Percentiles rank a stretch among this genome's conserved stretches.
Conservation (phyloP, 2,888 invertebrate genomes). For the Phragmatobia fuliginosa region DNA sequence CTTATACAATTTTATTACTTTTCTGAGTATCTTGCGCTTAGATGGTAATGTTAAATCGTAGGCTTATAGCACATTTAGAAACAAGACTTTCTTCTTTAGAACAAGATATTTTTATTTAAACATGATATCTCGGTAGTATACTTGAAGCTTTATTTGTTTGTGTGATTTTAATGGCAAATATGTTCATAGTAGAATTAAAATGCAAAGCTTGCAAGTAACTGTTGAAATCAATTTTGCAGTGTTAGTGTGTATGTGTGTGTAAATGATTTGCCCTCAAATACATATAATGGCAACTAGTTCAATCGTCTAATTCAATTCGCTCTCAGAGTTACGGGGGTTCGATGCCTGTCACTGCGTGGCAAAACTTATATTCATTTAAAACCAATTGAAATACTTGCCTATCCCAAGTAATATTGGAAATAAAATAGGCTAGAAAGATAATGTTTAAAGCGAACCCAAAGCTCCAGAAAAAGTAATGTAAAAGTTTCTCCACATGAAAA, state of each 20-base stretch:
- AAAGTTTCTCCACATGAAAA: background rate
- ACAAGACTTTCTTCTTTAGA: background rate
- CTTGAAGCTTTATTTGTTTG: constrained; percentile 6
- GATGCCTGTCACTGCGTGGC: too few relatives aligned
- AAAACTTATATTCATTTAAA: too few relatives aligned
- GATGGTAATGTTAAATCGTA: background rate
- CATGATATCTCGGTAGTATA: constrained; percentile 1
- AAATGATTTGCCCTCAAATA: too few relatives aligned
- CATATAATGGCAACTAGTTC: too few relatives aligned
- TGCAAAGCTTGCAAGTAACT: background rate
- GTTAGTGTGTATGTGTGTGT: too few relatives aligned
- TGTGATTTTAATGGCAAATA: background rate
- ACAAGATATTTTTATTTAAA: constrained; percentile 4
- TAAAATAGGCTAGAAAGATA: too few relatives aligned
- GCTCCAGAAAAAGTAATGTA: background rate
- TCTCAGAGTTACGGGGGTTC: too few relatives aligned
- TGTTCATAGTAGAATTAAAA: background rate
- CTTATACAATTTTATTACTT: background rate
- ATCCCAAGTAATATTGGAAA: too few relatives aligned
- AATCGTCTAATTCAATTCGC: too few relatives aligned
- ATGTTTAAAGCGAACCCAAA: background rate
- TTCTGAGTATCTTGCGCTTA: background rate
- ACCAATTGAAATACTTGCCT: too few relatives aligned
- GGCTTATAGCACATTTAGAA: background rate
- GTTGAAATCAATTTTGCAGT: background rate